These are phyloP conservation scores for Nymphicus hollandicus DNA, from an alignment of 2,113 vertebrate species.

Conservation along the genomic window DNA sequence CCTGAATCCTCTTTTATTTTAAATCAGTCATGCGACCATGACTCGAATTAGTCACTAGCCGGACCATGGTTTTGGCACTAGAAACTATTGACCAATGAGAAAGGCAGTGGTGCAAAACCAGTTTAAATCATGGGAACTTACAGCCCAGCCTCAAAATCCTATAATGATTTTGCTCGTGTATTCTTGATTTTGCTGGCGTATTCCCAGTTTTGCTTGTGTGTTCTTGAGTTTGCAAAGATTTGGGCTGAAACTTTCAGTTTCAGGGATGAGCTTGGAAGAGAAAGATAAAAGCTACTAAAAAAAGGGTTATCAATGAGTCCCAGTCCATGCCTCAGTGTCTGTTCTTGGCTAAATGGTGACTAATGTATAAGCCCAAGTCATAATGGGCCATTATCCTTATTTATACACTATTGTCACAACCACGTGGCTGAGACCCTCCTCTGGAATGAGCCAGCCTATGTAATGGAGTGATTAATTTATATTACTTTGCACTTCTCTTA, in stretches of 20 bases:
- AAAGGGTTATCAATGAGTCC: neutral
- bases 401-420: neutral
- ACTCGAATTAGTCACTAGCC: neutral
- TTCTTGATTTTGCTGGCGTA: neutral
- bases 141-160: neutral
- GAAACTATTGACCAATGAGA: neutral
- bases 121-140: neutral
- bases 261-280: neutral
- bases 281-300: neutral
- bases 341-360: neutral
- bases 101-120: neutral
- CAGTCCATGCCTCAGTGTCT: neutral
- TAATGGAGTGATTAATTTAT: conserved; percentile 50
- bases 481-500: conserved; percentile 35
- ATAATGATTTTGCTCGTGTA: neutral
- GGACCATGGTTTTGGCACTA: neutral
- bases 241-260: neutral
- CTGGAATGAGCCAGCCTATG: neutral
- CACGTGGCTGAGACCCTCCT: neutral
- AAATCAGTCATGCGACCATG: neutral
- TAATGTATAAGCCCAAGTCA: neutral
- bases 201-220: neutral
- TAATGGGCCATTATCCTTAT: conserved; percentile 27
- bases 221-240: neutral
- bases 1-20: conserved; percentile 52